Base-by-base conservation (phyloP, 2,888 invertebrate species). In the Thyatira batis region DNA sequence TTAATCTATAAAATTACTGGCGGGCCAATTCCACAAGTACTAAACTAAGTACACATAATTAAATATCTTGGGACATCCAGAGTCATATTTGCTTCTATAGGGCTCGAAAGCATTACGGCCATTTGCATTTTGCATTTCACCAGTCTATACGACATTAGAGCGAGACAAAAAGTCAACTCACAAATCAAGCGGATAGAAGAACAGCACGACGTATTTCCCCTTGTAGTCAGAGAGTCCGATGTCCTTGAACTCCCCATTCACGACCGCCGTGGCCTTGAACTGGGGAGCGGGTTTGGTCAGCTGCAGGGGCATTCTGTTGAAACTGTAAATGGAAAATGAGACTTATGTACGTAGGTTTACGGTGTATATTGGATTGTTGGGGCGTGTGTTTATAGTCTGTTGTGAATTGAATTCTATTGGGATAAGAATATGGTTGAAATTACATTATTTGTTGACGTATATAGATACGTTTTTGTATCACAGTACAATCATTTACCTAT, bases 131-230 rank as follows among this genome's bases (percentile, higher is more conserved):
- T n/a, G n/a, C n/a, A n/a, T n/a, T n/a, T n/a, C n/a, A n/a, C n/a
- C n/a, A n/a, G n/a, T n/a, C n/a, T n/a, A n/a, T n/a, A n/a, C n/a
- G n/a, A n/a, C n/a, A n/a, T n/a, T n/a, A n/a, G n/a, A n/a, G n/a
- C n/a, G n/a, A n/a, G n/a, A n/a, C n/a, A n/a, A n/a, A n/a, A 54
- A 25, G 9, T 28, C 48, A 20, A 94, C 95, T 95, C 82, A 96
- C 96, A 97, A 97, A 82, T 98, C 97, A 53, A 97, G 89, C 0
- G 97, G 97, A 75, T 97, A 98, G 93, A 98, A 98, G 92, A 97
- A 97, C n/a, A 98, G 86, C 10, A 98, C 95, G 3, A 98, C 93
- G 76, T 97, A 98, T 95, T 97, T 96, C 65, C 97, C 97, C 80
- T 95, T 94, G 92, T 94, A 98, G 84, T 97, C 96, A 0, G 93